Base-by-base conservation (phyloP, 2,888 invertebrate genomes). In the Lithodes maja region DNA sequence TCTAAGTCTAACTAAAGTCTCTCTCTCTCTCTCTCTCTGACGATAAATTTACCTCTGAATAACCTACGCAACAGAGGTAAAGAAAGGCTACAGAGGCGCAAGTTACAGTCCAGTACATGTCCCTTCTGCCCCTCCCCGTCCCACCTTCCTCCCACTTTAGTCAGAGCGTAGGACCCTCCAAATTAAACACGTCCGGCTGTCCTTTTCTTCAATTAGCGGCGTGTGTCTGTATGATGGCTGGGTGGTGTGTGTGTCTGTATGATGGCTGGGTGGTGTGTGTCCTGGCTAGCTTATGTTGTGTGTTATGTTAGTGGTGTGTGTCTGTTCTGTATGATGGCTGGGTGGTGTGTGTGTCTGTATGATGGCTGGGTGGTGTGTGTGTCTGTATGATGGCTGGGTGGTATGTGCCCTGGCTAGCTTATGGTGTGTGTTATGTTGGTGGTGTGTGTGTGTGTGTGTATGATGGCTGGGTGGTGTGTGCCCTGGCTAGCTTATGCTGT, bases 161-260 rank as follows among this genome's bases (percentile, higher is more conserved):
- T 61, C 61, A 7, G 61, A 0, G 61, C 61, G 61, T 12, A 12
- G 61, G 61, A 61, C 61, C 12, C 61, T 7, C 5, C 71, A 71
- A 71, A 71, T 71, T 71, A 1, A 71, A 71, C 71, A 71, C 71
- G 71, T 71, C 71, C 71, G 71, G 15, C 71, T 71, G 71, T 71
- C 71, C 71, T 71, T 71, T 71, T 71, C 71, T 71, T 71, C 71
- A 71, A 71, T 71, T 71, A 71, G 71, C n/a, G 71, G 71, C 71
- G 71, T 71, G 71, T n/a, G 71, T 71, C 15, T 71, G 71, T 71
- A 71, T 71, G 71, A 71, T 71, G 71, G 5, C 7, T 61, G 61
- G 5, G 61, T 61, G 61, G 61, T 61, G 61, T 61, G 61, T 61
- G 61, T 61, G 61, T 61, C 7, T 61, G 61, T 61, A 12, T 61